phyloP scores from a whole-genome alignment of 2,113 vertebrate genomes.

The Cathartes aura region DNA sequence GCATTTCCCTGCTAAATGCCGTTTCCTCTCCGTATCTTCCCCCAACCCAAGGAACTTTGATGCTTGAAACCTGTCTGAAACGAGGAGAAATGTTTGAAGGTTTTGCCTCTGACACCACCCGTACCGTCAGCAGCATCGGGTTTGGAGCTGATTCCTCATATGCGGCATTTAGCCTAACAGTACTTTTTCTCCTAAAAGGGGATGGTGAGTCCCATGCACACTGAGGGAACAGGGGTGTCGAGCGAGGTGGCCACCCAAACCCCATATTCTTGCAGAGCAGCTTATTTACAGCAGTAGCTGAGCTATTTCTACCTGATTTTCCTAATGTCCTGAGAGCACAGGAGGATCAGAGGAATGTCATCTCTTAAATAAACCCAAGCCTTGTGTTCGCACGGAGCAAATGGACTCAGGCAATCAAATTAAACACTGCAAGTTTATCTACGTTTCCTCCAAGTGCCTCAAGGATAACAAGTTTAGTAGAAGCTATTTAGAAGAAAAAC shows the following conservation, averaged over 20 bases:
- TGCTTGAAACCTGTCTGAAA: too few species aligned
- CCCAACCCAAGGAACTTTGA: too few species aligned
- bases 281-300: background rate
- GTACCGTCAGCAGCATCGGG: too few species aligned
- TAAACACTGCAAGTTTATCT: conserved; percentile 12
- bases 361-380: background rate
- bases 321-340: background rate
- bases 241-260: background rate
- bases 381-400: background rate
- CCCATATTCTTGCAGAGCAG: background rate
- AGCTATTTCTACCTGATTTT: background rate
- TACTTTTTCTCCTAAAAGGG: background rate
- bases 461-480: background rate
- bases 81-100: too few species aligned
- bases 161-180: too few species aligned
- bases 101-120: too few species aligned
- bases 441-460: conserved; percentile 22
- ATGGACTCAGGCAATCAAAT: background rate
- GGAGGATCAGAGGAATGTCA: background rate
- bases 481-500: background rate
- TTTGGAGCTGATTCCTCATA: too few species aligned
- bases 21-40: too few species aligned
- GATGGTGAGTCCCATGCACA: background rate
- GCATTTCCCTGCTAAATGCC: background rate
- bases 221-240: background rate